Conservation (phyloP, 2,113 vertebrate species). For the Ascaphus truei region DNA sequence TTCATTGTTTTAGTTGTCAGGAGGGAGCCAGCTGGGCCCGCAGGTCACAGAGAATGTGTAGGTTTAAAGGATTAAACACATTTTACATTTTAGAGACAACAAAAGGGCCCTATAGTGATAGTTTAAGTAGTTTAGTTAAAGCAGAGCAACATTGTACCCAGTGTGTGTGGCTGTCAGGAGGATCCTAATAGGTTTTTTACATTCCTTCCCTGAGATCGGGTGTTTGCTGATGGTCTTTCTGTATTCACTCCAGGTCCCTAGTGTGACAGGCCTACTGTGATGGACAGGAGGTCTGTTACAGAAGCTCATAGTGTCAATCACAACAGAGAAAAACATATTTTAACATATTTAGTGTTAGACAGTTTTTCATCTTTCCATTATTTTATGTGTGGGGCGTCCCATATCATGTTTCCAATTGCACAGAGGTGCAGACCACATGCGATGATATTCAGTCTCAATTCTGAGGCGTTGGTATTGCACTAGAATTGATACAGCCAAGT, state of each 20-base stretch:
- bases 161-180: slow-evolving; percentile 31
- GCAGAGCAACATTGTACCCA: slow-evolving; percentile 36
- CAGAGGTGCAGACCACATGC: not conserved
- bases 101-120: slow-evolving; percentile 34
- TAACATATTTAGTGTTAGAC: slow-evolving; percentile 1
- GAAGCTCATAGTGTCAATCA: slow-evolving; percentile 24
- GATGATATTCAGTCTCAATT: not conserved
- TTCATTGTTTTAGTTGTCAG: not conserved
- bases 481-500: too few relatives aligned
- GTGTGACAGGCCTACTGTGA: slow-evolving; percentile 24
- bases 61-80: slow-evolving; percentile 35
- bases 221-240: slow-evolving; percentile 30
- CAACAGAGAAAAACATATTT: not conserved
- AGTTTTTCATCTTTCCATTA: slow-evolving; percentile 2
- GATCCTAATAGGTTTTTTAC: slow-evolving; percentile 31
- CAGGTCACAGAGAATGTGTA: slow-evolving; percentile 15
- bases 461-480: too few relatives aligned
- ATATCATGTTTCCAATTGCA: slow-evolving; percentile 11
- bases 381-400: not conserved
- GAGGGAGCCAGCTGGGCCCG: not conserved
- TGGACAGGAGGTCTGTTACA: slow-evolving; percentile 29
- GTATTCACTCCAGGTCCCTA: slow-evolving; percentile 26
- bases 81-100: slow-evolving; percentile 30
- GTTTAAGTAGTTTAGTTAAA: slow-evolving; percentile 39
- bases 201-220: slow-evolving; percentile 24